These are phyloP conservation scores for Drosophila trapezifrons DNA, from an alignment of 1,140 invertebrate species.

Conservation along the genomic window DNA sequence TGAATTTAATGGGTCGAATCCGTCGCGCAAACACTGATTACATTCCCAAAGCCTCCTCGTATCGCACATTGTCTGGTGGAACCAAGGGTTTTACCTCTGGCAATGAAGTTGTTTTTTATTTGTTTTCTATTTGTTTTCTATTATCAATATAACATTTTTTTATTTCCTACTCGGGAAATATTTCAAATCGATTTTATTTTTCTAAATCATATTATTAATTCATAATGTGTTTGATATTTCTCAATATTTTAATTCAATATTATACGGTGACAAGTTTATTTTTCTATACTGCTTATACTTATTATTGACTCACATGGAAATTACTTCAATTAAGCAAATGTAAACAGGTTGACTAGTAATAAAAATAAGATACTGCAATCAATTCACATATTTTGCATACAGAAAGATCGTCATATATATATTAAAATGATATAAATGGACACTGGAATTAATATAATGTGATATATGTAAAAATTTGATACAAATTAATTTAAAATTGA, in stretches of 20 bases:
- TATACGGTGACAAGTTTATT: not conserved
- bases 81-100: not conserved
- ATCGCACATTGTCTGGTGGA: constrained; percentile 1
- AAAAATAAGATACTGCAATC: not conserved
- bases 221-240: too few species aligned
- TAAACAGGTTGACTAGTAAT: constrained; percentile 16
- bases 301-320: not conserved
- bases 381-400: constrained; percentile 3
- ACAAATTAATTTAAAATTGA: not conserved
- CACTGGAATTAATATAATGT: not conserved
- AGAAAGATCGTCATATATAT: not conserved
- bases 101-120: constrained; percentile 7
- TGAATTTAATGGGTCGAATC: constrained; percentile 16
- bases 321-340: constrained; percentile 1
- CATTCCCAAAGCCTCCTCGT: constrained; percentile 11
- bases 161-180: not conserved
- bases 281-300: not conserved
- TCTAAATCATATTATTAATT: not conserved
- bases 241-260: not conserved
- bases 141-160: constrained; percentile 9
- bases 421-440: not conserved
- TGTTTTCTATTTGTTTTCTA: too few species aligned
- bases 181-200: not conserved
- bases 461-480: too few species aligned
- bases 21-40: constrained; percentile 18